Base-by-base conservation (phyloP, 1,140 invertebrate genomes). In the Temnothorax longispinosus region DNA sequence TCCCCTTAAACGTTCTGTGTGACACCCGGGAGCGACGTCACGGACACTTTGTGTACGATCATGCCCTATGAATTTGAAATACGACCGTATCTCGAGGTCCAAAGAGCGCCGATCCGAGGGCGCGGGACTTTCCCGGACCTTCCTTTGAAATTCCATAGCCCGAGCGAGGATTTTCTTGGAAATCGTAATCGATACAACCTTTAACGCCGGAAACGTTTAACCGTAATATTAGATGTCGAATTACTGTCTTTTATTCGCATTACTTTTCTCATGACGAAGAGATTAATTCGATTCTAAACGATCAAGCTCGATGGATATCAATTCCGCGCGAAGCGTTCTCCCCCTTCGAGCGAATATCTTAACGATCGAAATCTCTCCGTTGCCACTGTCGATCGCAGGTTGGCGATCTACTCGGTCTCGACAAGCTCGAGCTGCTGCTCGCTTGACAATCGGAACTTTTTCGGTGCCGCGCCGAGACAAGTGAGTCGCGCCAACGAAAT, bases 21-120 rank as follows among this genome's bases (percentile, higher is more conserved):
- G 74, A 62, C 81, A 60, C 35, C 15, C 86, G 21, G 47, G 35
- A 60, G 78, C 89, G 72, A 67, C 65, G 18, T 50, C 54, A 11
- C 35, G n/a, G 44, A 18, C n/a, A 72, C 52, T 62, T 86, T 78
- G 41, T 77, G 27, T 75, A 72, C 74, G 21, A 27, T 15, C 27
- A 58, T 60, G 56, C 18, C 69, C 69, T 38, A 80, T 76, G 88
- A 89, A 89, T 89, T 44, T 56, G 81, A 75, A 86, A 88, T 89
- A 81, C 65, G 74, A 64, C 64, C 78, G 47, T 47, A 18, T 15
- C 27, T 54, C 38, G 52, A 2, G 27, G 15, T 2, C 21, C 50
- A 52, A 21, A n/a, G 35, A 15, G 50, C 47, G 5, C 15, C 27
- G 58, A 47, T 50, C 50, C 52, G 21, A 18, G 38, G 52, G n/a